Conservation (phyloP, 2,797 vertebrate genomes). For the Rhinophrynus dorsalis region DNA sequence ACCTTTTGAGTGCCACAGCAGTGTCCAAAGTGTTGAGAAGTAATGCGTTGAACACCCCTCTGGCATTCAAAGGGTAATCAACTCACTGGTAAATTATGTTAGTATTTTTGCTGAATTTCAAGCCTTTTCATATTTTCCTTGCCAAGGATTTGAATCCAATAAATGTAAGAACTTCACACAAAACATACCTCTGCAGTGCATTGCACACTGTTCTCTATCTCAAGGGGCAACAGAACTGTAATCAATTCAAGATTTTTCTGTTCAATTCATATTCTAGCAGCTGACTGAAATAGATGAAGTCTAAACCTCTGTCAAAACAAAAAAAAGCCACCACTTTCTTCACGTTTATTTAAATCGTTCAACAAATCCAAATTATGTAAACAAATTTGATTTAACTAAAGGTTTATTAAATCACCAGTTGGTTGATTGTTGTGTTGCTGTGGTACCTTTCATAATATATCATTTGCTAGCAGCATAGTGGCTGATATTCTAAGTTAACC, state of each 20-base stretch:
- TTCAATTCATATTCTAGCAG: neutral
- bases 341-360: neutral
- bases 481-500: no score
- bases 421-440: constrained; percentile 2
- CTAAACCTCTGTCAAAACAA: neutral
- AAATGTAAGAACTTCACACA: no score
- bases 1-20: no score
- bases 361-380: neutral
- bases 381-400: neutral
- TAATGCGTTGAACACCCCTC: no score
- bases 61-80: no score
- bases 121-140: neutral
- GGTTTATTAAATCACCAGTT: constrained; percentile 30
- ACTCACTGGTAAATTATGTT: constrained; percentile 16
- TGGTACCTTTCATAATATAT: neutral
- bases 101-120: constrained; percentile 32
- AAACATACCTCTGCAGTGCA: no score
- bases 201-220: no score
- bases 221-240: no score
- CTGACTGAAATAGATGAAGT: no score
- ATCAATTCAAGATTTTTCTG: neutral
- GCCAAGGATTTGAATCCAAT: constrained; percentile 7
- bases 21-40: no score
- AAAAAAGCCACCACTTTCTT: neutral
- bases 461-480: no score